Conservation (phyloP, 2,113 vertebrate species). For the Brienomyrus brachyistius region DNA sequence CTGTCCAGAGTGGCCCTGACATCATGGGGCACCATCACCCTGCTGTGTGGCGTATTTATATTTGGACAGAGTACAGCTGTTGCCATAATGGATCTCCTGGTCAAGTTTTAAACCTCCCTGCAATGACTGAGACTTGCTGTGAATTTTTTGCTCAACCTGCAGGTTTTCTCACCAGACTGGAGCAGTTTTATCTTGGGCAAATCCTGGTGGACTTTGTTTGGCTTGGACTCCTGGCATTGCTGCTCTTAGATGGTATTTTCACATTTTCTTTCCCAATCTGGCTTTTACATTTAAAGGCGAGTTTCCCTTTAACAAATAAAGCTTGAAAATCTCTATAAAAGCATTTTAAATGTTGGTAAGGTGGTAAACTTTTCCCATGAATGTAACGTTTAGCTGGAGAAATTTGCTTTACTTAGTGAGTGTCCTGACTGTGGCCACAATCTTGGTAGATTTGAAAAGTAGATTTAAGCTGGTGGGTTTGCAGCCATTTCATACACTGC, state of each 20-base stretch:
- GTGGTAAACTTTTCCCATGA: conserved; percentile 42
- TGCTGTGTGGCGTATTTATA: conserved; percentile 78
- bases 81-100: conserved; percentile 68
- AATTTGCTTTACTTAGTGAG: conserved; percentile 15
- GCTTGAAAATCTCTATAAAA: neutral
- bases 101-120: conserved; percentile 45
- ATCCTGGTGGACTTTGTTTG: neutral
- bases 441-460: conserved; percentile 1
- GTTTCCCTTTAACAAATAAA: neutral
- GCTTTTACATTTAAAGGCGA: neutral
- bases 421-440: conserved; percentile 17
- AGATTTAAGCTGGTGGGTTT: neutral
- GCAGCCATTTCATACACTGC: neutral
- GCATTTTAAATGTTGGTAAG: neutral
- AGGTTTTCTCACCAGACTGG: neutral
- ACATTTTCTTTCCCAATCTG: neutral
- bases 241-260: neutral
- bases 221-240: neutral
- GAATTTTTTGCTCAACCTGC: neutral
- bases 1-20: conserved; percentile 63
- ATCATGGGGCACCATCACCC: conserved; percentile 70
- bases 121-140: neutral
- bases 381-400: conserved; percentile 36
- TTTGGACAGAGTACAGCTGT: conserved; percentile 86
- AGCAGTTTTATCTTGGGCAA: neutral